Base-by-base conservation (phyloP, 2,888 invertebrate genomes). In the Drosophila kambysellisi region DNA sequence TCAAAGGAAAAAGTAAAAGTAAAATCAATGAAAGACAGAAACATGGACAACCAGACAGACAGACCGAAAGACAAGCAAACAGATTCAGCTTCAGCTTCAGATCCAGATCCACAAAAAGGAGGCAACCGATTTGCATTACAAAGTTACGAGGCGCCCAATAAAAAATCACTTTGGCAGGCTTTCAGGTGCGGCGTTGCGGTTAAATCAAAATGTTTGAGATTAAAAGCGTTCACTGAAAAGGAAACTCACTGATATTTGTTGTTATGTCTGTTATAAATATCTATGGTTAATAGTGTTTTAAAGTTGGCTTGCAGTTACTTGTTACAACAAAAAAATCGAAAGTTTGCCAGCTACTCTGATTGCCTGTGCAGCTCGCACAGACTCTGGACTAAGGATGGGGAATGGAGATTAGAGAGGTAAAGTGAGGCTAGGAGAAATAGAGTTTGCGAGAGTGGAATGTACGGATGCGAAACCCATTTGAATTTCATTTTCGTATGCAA, bases 401-500 rank as follows among this genome's bases (percentile, higher is more conserved):
- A 30, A 0, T 15, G 32, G 48, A n/a, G 0, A 6, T 30, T 11
- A 3, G 17, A 20, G 57, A 30, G 25, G 25, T 2, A 25, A 25
- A 2, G 39, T 5, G n/a, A 12, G n/a, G 20, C 8, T 8, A 7
- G 3, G 30, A 20, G 25, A 46, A 51, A 56, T 43, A 25, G 30
- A 53, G 58, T 5, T 30, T 15, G 53, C n/a, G 50, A 53, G 48
- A 30, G 71, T 46, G 46, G 33, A 76, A 58, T 72, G 65, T 51
- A 56, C 63, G 61, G 67, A 81, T 74, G 70, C 62, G 64, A 81
- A 86, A 76, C 80, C 81, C 79, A 86, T 88, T 88, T 86, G 88
- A 88, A 85, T 81, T 84, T 84, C 83, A 84, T 84, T 86, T 86
- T 86, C 79, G 77, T 88, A 86, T 86, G 85, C 83, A 86, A 86